Base-by-base conservation (phyloP, 1,140 invertebrate genomes). In the Leptopilina clavipes region DNA sequence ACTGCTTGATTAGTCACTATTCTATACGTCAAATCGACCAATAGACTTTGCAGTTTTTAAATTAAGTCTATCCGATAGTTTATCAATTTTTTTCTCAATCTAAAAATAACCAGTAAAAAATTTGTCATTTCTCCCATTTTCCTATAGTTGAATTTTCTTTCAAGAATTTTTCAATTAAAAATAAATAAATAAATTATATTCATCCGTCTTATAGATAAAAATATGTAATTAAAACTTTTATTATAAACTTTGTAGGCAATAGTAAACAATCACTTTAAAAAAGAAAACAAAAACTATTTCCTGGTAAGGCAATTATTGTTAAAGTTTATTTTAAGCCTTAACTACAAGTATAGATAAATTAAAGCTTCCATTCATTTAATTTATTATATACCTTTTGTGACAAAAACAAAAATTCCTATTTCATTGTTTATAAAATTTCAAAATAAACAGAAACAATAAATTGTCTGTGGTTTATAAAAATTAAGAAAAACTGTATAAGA, bases 1-100 rank as follows among this genome's bases (percentile, higher is more conserved):
- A 80, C 73, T 70, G 73, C 72, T 79, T 79, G 59, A 76, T 79
- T 79, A 74, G 70, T 72, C 54, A 65, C n/a, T 48, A 65, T 74
- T 48, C 73, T 80, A 59, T 45, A 73, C 44, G 73, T 37, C 72
- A 56, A 73, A 76, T 79, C 70, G 73, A 77, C 19, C 25, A 65
- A 31, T 65, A 65, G 22, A 65, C 22, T 65, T 65, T 3, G 59
- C 25, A 12, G 25, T 31, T 31, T 37, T 37, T 65, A 65, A 65
- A 14, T 37, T 25, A 25, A 65, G 19, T 65, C 59, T 25, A 65
- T 65, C n/a, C 59, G 11, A 31, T 65, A 31, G 22, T 19, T 37
- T 37, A 65, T 65, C 59, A 31, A 37, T 31, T 65, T 65, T n/a
- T 65, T 65, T 12, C 25, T n/a, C 25, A 65, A 31, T 31, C 19